Base-by-base conservation (phyloP, 2,113 vertebrate species). In the Pachycephala philippinensis region DNA sequence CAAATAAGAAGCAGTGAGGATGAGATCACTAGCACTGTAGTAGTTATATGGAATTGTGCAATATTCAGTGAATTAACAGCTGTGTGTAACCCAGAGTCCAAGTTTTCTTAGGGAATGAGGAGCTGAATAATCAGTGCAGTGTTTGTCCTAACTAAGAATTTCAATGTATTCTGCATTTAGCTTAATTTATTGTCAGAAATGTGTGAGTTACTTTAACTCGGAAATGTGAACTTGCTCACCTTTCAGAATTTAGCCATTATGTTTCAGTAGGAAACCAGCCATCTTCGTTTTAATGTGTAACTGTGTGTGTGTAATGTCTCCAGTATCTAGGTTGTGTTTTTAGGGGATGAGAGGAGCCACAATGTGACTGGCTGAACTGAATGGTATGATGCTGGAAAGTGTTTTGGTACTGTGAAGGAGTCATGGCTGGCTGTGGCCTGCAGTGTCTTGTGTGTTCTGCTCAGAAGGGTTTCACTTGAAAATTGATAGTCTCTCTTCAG, bases 341-440 rank as follows among this genome's bases (percentile, higher is more conserved):
- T 39, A 37, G 21, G 31, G 52, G 26, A 5, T 14, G 20, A 17
- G 39, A 14, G 49, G 33, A 61, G 10, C 31, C 20, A 13, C 30
- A 39, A 0, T 20, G 15, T 5, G 5, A 14, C 27, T 52, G 49
- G 37, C 52, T 84, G 3, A 78, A 45, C 24, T 5, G 26, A 61
- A 27, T 3, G 7, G 31, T n/a, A n/a, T 10, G 52, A 11, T 33
- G 10, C 0, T 52, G 31, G 33, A 4, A 35, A 50, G 37, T 2
- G 2, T 13, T 54, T 37, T 13, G 27, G 42, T 59, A 9, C 44
- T 37, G 44, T 40, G 13, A 52, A n/a, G 39, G 28, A 72, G 70
- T 50, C 0, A 0, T 45, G 33, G 44, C 59, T 83, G 56, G 42
- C 71, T 56, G 27, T 60, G 63, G 27, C 54, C 19, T 45, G 42